phyloP scores from a whole-genome alignment of 2,888 invertebrate species.

The Rhamphomyia laevipes region DNA sequence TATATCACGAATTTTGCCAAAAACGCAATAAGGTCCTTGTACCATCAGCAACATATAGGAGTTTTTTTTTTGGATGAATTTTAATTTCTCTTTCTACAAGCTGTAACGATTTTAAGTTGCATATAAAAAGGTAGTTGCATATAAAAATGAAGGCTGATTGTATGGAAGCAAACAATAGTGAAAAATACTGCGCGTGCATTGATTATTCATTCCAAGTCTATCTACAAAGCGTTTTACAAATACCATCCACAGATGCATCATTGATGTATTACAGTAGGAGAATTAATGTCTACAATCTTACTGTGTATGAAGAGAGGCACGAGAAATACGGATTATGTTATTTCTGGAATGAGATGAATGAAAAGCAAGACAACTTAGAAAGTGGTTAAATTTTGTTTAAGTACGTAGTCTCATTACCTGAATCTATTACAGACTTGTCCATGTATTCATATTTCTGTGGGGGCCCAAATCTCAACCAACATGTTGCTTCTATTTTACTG shows the following conservation, averaged over 20 bases:
- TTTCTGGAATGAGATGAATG: slow-evolving; percentile 15
- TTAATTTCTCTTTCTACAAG: slow-evolving; percentile 4
- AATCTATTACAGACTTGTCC: slow-evolving; percentile 1
- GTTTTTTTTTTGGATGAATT: slow-evolving; percentile 1
- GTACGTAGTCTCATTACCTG: slow-evolving; percentile 9
- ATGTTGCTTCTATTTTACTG: slow-evolving; percentile 13
- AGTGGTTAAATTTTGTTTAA: slow-evolving; percentile 19
- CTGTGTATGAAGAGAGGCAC: slow-evolving; percentile 20
- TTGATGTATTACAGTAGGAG: slow-evolving; percentile 24
- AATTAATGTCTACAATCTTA: slow-evolving; percentile 21
- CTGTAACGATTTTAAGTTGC: slow-evolving; percentile 1
- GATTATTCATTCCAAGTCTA: slow-evolving; percentile 19
- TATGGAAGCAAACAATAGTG: too few species aligned
- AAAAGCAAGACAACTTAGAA: not conserved
- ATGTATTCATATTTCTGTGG: slow-evolving; percentile 17
- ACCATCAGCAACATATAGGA: not conserved
- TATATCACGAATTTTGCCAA: not conserved
- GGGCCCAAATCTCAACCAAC: slow-evolving; percentile 18
- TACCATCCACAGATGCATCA: slow-evolving; percentile 21
- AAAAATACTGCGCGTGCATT: not conserved
- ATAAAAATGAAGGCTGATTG: not conserved
- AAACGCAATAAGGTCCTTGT: not conserved
- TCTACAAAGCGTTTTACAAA: slow-evolving; percentile 23
- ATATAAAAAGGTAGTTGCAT: slow-evolving; percentile 1
- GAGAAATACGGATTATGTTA: slow-evolving; percentile 16